Percentiles rank a stretch among this genome's conserved stretches.
phyloP scores from a whole-genome alignment of 2,113 vertebrate species.

The Leptobrachium ailaonicum region DNA sequence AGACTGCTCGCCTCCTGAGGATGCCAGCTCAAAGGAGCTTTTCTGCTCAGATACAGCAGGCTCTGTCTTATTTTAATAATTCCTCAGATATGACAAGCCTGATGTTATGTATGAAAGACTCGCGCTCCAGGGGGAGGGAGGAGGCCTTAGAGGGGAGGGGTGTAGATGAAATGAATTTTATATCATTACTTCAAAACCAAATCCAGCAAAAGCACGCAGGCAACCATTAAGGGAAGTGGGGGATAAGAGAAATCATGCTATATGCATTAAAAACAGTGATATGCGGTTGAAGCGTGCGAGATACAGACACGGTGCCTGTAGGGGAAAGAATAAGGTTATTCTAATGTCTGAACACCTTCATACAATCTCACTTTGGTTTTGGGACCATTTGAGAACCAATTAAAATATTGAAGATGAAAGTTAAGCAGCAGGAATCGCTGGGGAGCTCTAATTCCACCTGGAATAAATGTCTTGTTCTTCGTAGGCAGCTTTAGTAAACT shows the following conservation, averaged over 20 bases:
- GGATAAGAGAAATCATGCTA: conserved; percentile 71
- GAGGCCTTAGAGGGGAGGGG: conserved; percentile 59
- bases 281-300: conserved; percentile 63
- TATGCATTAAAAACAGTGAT: conserved; percentile 68
- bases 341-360: conserved; percentile 63
- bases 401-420: conserved; percentile 70
- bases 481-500: conserved; percentile 58
- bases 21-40: conserved; percentile 75
- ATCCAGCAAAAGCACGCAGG: conserved; percentile 72
- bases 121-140: conserved; percentile 57
- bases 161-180: conserved; percentile 85
- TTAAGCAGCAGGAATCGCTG: conserved; percentile 64
- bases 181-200: conserved; percentile 85
- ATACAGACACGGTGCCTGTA: conserved; percentile 44
- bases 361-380: conserved; percentile 62
- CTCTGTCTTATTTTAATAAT: conserved; percentile 83
- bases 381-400: conserved; percentile 67
- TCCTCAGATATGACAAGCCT: conserved; percentile 84
- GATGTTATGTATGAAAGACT: conserved; percentile 83
- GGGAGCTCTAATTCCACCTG: conserved; percentile 61
- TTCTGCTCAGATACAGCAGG: conserved; percentile 74
- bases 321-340: conserved; percentile 51
- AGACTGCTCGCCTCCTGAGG: conserved; percentile 83
- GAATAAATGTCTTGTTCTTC: conserved; percentile 55
- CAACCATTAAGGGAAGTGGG: conserved; percentile 61